Conservation (phyloP, 53 echinoderm and acorn worm genomes). For the Henricia sp. region DNA sequence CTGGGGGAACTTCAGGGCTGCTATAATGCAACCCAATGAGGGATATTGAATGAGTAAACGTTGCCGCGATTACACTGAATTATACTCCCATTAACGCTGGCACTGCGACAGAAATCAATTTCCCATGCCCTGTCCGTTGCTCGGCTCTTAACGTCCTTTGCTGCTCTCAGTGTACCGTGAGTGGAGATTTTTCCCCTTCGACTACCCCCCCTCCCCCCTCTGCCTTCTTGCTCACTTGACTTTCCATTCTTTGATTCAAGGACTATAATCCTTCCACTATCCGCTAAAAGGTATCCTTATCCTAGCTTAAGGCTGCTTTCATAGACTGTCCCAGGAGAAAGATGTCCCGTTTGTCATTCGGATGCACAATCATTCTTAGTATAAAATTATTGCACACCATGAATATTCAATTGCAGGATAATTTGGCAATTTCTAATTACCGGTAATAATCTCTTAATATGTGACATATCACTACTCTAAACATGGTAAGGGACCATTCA, state of each 20-base stretch:
- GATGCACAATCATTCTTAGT: neutral
- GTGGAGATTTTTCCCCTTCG: neutral
- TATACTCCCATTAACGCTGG: constrained; percentile 58
- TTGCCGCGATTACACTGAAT: constrained; percentile 53
- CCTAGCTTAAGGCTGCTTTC: constrained; percentile 10
- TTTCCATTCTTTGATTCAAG: constrained; percentile 1
- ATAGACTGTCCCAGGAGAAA: neutral
- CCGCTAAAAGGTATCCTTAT: constrained; percentile 41
- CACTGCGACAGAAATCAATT: constrained; percentile 52
- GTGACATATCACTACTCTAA: too few relatives aligned
- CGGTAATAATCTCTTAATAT: too few relatives aligned
- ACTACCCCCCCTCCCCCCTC: neutral
- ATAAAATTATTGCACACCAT: too few relatives aligned
- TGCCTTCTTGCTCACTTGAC: constrained; percentile 3
- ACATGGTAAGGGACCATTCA: too few relatives aligned
- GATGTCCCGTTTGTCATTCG: neutral
- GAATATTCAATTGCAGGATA: too few relatives aligned
- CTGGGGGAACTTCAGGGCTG: neutral
- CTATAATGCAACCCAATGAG: constrained; percentile 47
- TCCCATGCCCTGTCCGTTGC: neutral
- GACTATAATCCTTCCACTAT: constrained; percentile 13
- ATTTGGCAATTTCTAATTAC: too few relatives aligned
- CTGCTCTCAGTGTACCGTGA: neutral
- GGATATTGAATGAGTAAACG: constrained; percentile 47
- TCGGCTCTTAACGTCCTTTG: constrained; percentile 1